Percentiles rank a stretch among this genome's conserved stretches.
Evolutionary conservation across 2,888 invertebrate species (phyloP).

Genomic region (Melanophora roralis): DNA sequence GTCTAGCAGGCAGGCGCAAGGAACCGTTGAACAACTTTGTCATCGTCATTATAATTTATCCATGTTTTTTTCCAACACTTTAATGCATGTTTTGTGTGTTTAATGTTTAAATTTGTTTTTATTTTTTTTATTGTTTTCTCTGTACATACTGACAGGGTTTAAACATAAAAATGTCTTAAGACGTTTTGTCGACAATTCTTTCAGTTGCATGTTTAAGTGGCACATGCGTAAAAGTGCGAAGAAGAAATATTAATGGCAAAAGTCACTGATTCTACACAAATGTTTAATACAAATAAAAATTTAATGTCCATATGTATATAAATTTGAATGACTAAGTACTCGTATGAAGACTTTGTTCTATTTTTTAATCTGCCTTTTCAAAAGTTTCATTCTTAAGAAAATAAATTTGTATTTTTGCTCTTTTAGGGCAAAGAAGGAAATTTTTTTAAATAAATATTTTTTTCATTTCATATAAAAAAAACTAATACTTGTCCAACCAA

Average conservation of each 20-base stretch:
- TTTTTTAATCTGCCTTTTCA: no score
- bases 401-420: no score
- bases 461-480: no score
- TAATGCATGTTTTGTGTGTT: not conserved
- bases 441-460: no score
- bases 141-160: not conserved
- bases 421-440: no score
- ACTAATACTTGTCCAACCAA: no score
- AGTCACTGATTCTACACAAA: slow-evolving; percentile 23
- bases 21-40: slow-evolving; percentile 28
- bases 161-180: slow-evolving; percentile 25
- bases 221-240: slow-evolving; percentile 62
- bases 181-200: slow-evolving; percentile 39
- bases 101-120: not conserved
- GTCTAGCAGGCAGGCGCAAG: slow-evolving; percentile 5
- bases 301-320: no score
- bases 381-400: no score
- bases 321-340: not conserved
- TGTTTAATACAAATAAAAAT: no score
- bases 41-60: slow-evolving; percentile 4
- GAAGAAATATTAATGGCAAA: slow-evolving; percentile 44
- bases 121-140: not conserved
- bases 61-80: slow-evolving; percentile 10
- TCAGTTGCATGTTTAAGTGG: slow-evolving; percentile 37
- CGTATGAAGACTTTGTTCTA: not conserved